A percentile compares a stretch with the other conserved stretches of the same genome.
phyloP scores from a whole-genome alignment of 2,113 vertebrate species.

The Thinocorus orbignyianus region DNA sequence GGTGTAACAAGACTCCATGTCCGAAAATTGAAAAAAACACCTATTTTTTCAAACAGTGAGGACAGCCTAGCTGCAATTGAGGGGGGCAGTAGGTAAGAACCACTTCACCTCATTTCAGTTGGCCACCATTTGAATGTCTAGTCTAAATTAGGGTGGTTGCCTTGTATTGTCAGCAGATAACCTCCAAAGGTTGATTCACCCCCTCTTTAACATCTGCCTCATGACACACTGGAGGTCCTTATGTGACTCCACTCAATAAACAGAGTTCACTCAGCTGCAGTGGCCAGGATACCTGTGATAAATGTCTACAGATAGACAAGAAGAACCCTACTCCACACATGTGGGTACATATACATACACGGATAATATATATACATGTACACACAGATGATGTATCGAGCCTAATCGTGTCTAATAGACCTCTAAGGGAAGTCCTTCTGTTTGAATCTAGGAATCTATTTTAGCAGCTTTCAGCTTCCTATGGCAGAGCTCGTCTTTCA shows the following conservation, averaged over 20 bases:
- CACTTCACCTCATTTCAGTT: neutral
- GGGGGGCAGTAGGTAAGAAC: neutral
- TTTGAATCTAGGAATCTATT: neutral
- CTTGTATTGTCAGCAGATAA: neutral
- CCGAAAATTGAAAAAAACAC: neutral
- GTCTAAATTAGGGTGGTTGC: neutral
- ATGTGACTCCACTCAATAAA: neutral
- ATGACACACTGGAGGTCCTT: neutral
- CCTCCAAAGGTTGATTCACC: neutral
- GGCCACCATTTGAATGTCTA: neutral
- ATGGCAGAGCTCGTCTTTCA: neutral
- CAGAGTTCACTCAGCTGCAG: neutral
- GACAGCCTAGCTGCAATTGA: neutral
- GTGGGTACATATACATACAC: neutral
- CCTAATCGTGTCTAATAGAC: neutral
- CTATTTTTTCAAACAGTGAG: neutral
- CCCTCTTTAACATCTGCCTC: neutral
- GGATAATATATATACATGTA: no score
- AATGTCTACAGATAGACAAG: neutral
- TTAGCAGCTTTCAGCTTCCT: neutral
- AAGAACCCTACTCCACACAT: fast-evolving
- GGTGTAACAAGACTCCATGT: neutral
- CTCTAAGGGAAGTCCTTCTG: neutral
- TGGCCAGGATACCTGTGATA: neutral
- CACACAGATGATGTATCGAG: neutral